Evolutionary conservation across 2,797 vertebrate species (phyloP).

Genomic region (Trichosurus vulpecula): DNA sequence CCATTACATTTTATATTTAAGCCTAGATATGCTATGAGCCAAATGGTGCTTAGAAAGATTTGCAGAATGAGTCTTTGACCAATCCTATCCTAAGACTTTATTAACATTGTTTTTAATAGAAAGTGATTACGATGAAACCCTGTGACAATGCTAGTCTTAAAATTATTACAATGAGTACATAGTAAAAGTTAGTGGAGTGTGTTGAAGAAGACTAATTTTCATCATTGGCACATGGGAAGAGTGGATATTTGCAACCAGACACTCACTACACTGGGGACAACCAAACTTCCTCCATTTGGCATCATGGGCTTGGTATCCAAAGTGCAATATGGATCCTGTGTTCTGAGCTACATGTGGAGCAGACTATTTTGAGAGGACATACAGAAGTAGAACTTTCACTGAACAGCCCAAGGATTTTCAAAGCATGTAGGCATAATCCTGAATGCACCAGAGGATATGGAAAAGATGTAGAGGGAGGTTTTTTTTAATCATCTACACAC

Average conservation of each 20-base stretch:
- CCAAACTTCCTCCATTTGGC: not conserved
- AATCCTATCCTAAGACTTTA: conserved; percentile 1
- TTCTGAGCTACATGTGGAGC: too few species aligned
- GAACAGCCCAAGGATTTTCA: conserved; percentile 11
- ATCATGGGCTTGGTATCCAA: not conserved
- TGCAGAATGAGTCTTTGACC: not conserved
- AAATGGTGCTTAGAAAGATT: not conserved
- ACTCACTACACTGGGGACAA: not conserved
- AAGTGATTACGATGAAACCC: not conserved
- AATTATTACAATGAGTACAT: not conserved
- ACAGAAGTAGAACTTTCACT: not conserved
- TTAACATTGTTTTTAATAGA: not conserved
- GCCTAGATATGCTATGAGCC: not conserved
- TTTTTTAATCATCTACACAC: not conserved
- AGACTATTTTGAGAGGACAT: not conserved
- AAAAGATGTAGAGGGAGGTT: conserved; percentile 17
- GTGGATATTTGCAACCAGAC: not conserved
- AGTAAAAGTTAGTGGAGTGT: not conserved
- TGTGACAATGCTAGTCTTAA: not conserved
- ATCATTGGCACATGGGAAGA: not conserved
- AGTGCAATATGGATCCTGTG: not conserved
- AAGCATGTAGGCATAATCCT: not conserved
- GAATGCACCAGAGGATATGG: conserved; percentile 30
- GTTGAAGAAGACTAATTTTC: not conserved
- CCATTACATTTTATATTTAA: conserved; percentile 29